Evolutionary conservation across 2,888 invertebrate species (phyloP).

Genomic region (Tinea trinotella): DNA sequence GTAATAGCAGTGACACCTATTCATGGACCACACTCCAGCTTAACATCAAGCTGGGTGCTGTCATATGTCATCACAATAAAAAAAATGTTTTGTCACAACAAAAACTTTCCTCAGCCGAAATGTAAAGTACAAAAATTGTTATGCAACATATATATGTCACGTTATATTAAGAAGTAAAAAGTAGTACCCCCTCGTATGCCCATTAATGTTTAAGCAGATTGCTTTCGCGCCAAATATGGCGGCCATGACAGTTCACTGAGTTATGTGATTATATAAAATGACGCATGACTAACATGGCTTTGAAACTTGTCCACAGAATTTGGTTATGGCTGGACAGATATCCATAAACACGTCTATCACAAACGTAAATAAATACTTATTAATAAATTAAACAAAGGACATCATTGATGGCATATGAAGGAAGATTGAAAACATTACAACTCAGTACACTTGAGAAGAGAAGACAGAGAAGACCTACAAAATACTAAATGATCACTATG

Average conservation of each 20-base stretch:
- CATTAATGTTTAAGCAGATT: constrained; percentile 63
- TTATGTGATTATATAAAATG: constrained; percentile 63
- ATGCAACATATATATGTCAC: constrained; percentile 35
- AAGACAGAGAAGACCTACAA: too few species aligned
- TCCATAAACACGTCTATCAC: constrained; percentile 44
- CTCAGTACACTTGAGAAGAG: too few species aligned
- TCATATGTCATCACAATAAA: too few species aligned
- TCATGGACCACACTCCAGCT: too few species aligned
- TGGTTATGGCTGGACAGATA: constrained; percentile 36
- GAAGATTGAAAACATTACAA: too few species aligned
- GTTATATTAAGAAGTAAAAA: constrained; percentile 59
- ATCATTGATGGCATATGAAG: too few species aligned
- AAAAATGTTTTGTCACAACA: too few species aligned
- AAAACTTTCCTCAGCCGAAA: neutral
- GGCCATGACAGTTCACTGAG: constrained; percentile 63
- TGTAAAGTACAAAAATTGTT: constrained; percentile 22
- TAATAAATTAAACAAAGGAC: too few species aligned
- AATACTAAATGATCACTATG: too few species aligned
- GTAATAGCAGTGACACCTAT: too few species aligned
- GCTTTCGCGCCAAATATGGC: constrained; percentile 70
- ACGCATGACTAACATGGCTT: constrained; percentile 32
- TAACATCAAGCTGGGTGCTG: too few species aligned
- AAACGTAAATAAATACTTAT: too few species aligned
- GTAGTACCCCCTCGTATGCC: constrained; percentile 49
- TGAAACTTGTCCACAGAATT: constrained; percentile 39